phyloP scores from a whole-genome alignment of 1,140 invertebrate species.

The Drosophila yakuba region DNA sequence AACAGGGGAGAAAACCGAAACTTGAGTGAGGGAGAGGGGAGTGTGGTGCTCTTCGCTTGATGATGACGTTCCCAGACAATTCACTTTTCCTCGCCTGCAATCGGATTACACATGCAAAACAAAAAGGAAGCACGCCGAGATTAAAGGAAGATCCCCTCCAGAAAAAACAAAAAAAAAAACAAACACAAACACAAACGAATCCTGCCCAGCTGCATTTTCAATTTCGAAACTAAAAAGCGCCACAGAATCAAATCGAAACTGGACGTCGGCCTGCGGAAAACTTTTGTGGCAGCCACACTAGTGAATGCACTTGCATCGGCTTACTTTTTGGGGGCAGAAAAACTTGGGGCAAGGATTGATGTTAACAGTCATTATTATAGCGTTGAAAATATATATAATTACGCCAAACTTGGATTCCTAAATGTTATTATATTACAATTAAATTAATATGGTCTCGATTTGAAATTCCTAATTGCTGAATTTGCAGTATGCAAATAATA shows the following conservation, averaged over 20 bases:
- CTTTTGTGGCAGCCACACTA: conserved; percentile 12
- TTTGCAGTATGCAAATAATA: too few relatives aligned
- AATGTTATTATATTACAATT: too few relatives aligned
- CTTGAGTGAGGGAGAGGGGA: background rate
- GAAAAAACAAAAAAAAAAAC: conserved; percentile 5
- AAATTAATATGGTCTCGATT: too few relatives aligned
- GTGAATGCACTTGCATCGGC: conserved; percentile 23
- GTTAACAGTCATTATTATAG: too few relatives aligned
- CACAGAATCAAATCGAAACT: conserved; percentile 45
- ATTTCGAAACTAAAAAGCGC: conserved; percentile 49
- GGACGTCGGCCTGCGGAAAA: background rate
- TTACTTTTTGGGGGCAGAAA: background rate
- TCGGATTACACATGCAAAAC: conserved; percentile 65
- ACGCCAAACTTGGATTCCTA: too few relatives aligned
- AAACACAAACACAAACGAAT: conserved; percentile 28
- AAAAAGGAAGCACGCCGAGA: conserved; percentile 12
- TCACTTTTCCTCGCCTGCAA: conserved; percentile 41
- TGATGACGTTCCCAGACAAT: conserved; percentile 56
- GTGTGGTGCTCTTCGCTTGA: background rate
- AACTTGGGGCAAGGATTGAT: background rate
- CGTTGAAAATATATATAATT: too few relatives aligned
- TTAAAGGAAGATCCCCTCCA: conserved; percentile 4
- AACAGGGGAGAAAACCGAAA: background rate
- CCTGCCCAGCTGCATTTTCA: conserved; percentile 39
- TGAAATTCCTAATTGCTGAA: too few relatives aligned